phyloP scores from a whole-genome alignment of 2,797 vertebrate species.

The Betta splendens region DNA sequence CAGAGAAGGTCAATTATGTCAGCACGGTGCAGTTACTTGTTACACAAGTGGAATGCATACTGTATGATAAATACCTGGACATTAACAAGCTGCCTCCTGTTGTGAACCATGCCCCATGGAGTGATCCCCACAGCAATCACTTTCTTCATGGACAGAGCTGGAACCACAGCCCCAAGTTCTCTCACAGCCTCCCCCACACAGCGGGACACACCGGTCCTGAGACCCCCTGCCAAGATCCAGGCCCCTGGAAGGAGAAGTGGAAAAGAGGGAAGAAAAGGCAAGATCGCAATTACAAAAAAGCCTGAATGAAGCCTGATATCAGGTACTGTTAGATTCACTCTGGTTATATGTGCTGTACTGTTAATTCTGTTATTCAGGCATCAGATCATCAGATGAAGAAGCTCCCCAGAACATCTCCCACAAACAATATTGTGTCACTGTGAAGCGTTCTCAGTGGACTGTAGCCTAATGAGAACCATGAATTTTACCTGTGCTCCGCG shows the following conservation, averaged over 20 bases:
- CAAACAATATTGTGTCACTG: background rate
- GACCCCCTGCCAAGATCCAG: conserved; percentile 87
- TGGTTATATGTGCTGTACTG: too few relatives aligned
- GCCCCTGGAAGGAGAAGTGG: conserved; percentile 73
- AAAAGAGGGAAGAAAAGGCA: too few relatives aligned
- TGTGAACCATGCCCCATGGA: conserved; percentile 86
- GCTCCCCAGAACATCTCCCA: background rate
- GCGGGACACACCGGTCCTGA: conserved; percentile 83
- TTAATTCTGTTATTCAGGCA: background rate
- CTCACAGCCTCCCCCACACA: conserved; percentile 87
- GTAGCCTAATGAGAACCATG: background rate
- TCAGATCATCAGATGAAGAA: background rate
- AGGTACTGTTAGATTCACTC: background rate
- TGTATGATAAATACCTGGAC: conserved; percentile 85
- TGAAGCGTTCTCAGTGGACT: background rate
- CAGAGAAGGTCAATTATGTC: too few relatives aligned
- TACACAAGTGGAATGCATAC: too few relatives aligned
- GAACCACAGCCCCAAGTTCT: conserved; percentile 82
- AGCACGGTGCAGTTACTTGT: too few relatives aligned
- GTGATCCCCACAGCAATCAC: conserved; percentile 86
- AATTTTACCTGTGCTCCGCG: conserved; percentile 86
- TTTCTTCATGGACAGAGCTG: conserved; percentile 75
- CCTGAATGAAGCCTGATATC: too few relatives aligned
- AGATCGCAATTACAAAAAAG: background rate
- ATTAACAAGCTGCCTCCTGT: conserved; percentile 79